These are phyloP conservation scores for Stichopus chloronotus DNA, from an alignment of 35 echinoderm and acorn worm genomes.

Conservation along the genomic window DNA sequence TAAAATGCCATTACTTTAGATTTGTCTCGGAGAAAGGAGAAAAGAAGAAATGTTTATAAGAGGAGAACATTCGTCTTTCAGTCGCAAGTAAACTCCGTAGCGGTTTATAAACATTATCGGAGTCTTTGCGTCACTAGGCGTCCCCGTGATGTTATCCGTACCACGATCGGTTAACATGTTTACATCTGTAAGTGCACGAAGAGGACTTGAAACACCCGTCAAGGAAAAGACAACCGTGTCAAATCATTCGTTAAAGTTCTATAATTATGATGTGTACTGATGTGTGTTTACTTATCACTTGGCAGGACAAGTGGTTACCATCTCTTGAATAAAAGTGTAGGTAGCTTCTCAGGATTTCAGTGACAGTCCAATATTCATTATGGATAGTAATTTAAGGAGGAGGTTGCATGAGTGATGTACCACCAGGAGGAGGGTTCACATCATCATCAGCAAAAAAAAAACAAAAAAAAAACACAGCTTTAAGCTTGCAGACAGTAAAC, in stretches of 20 bases:
- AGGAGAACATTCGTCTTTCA: not conserved
- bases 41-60: not conserved
- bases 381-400: too few relatives aligned
- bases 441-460: too few relatives aligned
- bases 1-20: not conserved
- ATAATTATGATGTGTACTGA: not conserved
- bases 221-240: not conserved
- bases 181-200: not conserved
- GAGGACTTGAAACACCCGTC: not conserved
- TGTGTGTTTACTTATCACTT: not conserved
- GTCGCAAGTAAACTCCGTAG: not conserved
- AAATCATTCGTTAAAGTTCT: not conserved
- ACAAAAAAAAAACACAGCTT: too few relatives aligned
- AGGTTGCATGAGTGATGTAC: too few relatives aligned
- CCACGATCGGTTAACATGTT: not conserved
- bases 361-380: too few relatives aligned
- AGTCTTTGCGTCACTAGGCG: constrained; percentile 11
- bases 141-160: not conserved
- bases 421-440: too few relatives aligned
- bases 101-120: not conserved
- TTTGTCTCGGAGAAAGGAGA: not conserved
- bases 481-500: too few relatives aligned
- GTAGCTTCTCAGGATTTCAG: too few relatives aligned
- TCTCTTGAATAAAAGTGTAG: too few relatives aligned
- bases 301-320: too few relatives aligned